A percentile compares a stretch with the other conserved stretches of the same genome.
Conservation (phyloP, 2,888 invertebrate species). For the Cinara cedri region DNA sequence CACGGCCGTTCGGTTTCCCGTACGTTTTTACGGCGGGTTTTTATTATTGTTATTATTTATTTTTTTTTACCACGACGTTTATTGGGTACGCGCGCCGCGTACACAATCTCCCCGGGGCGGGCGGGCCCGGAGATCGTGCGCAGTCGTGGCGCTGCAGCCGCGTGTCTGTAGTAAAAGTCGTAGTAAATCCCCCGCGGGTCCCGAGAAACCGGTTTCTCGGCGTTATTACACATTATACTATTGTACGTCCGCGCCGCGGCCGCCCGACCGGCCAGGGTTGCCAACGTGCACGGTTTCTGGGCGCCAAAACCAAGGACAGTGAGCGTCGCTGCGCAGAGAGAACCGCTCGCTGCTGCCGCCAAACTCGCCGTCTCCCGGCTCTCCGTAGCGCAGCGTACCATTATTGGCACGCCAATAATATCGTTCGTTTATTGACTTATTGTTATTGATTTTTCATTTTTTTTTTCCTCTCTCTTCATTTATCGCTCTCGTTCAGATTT, state of each 20-base stretch:
- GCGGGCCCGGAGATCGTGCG: background rate
- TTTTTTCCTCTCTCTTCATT: too few relatives aligned
- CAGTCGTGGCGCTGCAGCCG: background rate
- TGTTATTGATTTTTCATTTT: too few relatives aligned
- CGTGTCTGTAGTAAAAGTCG: conserved; percentile 50
- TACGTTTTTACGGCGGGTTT: conserved; percentile 41
- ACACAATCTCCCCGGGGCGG: conserved; percentile 23
- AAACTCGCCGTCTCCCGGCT: background rate
- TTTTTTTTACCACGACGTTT: conserved; percentile 19
- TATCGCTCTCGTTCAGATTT: too few relatives aligned
- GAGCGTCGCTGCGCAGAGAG: background rate
- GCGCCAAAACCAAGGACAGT: conserved; percentile 52
- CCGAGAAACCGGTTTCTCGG: conserved; percentile 48
- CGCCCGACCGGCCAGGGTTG: conserved; percentile 41
- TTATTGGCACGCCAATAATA: too few relatives aligned
- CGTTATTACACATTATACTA: background rate
- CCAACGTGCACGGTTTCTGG: conserved; percentile 39
- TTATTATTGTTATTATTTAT: too few relatives aligned
- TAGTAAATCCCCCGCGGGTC: conserved; percentile 56
- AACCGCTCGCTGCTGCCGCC: background rate
- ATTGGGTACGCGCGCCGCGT: conserved; percentile 26
- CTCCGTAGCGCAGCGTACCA: background rate
- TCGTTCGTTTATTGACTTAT: too few relatives aligned
- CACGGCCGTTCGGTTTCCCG: background rate
- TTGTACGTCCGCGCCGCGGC: background rate